These are phyloP conservation scores for Sphenodon punctatus DNA, from an alignment of 2,797 vertebrate species.

Conservation along the genomic window DNA sequence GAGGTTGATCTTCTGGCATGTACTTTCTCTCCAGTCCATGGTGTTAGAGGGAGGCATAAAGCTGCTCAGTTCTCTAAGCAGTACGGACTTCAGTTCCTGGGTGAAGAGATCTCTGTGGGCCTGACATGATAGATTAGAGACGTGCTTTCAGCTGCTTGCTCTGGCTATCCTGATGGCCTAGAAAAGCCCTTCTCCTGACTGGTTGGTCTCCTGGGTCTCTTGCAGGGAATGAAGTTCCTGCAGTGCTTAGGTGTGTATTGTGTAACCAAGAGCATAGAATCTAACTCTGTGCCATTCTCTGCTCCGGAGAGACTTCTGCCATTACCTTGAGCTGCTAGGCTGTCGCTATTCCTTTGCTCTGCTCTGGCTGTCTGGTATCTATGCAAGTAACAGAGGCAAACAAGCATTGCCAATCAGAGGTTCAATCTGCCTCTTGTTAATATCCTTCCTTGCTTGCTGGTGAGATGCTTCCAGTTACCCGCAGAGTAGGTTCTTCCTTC, in stretches of 20 bases:
- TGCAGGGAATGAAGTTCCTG: too few species aligned
- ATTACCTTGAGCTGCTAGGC: conserved; percentile 15
- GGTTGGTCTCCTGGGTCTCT: background rate
- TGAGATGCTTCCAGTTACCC: background rate
- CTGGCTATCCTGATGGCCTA: too few species aligned
- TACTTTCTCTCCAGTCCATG: background rate
- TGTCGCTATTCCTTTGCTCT: too few species aligned
- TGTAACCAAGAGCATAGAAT: background rate
- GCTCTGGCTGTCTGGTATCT: too few species aligned
- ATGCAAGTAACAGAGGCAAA: background rate
- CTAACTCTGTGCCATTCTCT: background rate
- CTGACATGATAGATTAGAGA: too few species aligned
- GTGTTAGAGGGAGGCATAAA: too few species aligned
- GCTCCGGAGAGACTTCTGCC: too few species aligned
- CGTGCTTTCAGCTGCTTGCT: too few species aligned
- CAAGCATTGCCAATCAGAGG: conserved; percentile 20
- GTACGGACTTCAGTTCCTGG: background rate
- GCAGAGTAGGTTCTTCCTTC: conserved; percentile 41
- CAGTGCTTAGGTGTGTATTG: background rate
- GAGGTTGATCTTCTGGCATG: background rate
- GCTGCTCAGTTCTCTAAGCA: too few species aligned
- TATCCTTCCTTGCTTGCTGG: background rate
- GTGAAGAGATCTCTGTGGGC: background rate
- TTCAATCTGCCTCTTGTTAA: background rate
- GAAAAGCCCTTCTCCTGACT: background rate